A percentile compares a stretch with the other conserved stretches of the same genome.
Evolutionary conservation across 2,888 invertebrate species (phyloP).

Genomic region (Drosophila affinis): DNA sequence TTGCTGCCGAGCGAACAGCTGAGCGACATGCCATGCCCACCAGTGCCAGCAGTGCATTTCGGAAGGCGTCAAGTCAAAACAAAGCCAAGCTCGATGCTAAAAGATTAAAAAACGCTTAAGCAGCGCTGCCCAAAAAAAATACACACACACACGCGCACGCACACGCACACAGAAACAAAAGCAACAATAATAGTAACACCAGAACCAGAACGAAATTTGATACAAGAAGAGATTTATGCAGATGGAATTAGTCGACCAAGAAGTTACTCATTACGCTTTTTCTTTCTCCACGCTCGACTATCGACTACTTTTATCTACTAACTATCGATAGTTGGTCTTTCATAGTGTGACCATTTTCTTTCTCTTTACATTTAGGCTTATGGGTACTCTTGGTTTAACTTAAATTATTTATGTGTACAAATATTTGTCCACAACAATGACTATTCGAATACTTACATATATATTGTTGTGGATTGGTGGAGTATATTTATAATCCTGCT

Average conservation of each 20-base stretch:
- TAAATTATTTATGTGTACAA: no score
- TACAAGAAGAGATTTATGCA: conserved; percentile 21
- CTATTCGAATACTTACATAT: no score
- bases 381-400: no score
- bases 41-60: background rate
- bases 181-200: conserved; percentile 14
- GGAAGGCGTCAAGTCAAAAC: conserved; percentile 23
- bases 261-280: background rate
- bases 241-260: background rate
- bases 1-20: conserved; percentile 39
- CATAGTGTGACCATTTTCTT: no score
- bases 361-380: no score
- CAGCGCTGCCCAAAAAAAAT: background rate
- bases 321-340: no score
- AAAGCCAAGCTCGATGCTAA: conserved; percentile 54
- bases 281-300: no score
- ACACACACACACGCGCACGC: no score
- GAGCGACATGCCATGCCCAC: conserved; percentile 24
- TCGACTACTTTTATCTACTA: no score
- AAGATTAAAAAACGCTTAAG: conserved; percentile 56
- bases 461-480: no score
- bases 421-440: no score
- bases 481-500: no score
- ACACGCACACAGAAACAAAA: conserved; percentile 18
- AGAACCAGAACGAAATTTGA: conserved; percentile 1